These are phyloP conservation scores for Brotula barbata DNA, from an alignment of 2,797 vertebrate species.

Conservation along the genomic window DNA sequence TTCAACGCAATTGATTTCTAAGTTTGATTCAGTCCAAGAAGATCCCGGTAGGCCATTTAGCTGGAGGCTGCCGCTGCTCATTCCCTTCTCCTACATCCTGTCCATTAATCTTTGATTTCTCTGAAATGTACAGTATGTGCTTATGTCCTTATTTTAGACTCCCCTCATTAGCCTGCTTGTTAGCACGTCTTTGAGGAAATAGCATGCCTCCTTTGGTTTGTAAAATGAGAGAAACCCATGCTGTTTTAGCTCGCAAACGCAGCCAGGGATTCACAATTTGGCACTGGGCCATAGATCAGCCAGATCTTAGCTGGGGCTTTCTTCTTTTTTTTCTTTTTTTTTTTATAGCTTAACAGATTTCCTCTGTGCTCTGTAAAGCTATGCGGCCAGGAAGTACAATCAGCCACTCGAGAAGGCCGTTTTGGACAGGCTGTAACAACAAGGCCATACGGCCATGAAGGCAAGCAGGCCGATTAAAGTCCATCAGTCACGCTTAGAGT, in stretches of 20 bases:
- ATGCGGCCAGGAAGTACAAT: conserved; percentile 28
- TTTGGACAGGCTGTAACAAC: conserved; percentile 28
- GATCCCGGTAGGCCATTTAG: conserved; percentile 40
- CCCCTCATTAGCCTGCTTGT: conserved; percentile 27
- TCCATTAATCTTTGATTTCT: conserved; percentile 46
- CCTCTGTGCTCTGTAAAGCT: conserved; percentile 51
- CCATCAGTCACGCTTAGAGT: conserved; percentile 21
- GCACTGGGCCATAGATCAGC: conserved; percentile 49
- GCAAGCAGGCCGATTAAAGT: conserved; percentile 41
- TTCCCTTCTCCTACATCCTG: conserved; percentile 33
- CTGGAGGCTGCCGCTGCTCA: conserved; percentile 21
- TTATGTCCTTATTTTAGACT: conserved; percentile 26
- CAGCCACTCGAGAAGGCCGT: conserved; percentile 19
- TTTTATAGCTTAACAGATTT: conserved; percentile 26
- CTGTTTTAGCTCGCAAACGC: conserved; percentile 52
- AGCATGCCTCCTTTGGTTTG: conserved; percentile 5
- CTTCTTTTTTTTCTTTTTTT: conserved; percentile 21
- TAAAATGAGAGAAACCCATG: conserved; percentile 20
- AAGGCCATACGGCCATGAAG: conserved; percentile 24
- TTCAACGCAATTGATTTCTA: conserved; percentile 51
- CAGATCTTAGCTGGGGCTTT: conserved; percentile 37
- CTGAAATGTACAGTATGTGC: conserved; percentile 44
- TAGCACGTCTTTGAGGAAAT: conserved; percentile 16
- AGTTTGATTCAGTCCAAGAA: conserved; percentile 47
- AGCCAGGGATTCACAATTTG: conserved; percentile 51